Evolutionary conservation across 2,888 invertebrate genomes (phyloP), one percentile per base, ranked within the genome.

Genomic region (Erannis defoliaria): DNA sequence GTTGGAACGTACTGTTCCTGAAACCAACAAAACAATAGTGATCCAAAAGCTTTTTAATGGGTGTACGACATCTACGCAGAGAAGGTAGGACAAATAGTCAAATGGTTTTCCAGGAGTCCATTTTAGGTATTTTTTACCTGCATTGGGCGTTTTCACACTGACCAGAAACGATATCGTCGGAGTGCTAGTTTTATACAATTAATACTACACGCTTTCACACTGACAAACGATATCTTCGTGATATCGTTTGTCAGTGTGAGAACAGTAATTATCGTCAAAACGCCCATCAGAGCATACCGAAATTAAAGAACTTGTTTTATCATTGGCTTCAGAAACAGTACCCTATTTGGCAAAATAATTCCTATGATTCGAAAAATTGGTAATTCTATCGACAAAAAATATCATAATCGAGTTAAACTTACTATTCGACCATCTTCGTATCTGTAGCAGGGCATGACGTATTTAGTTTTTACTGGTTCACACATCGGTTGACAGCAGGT

Each of bases 1-100:
- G 87, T 86, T 45, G 90, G 89, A 86, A 89, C 88, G 76, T 89
- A 91, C 75, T 76, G 90, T 90, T 93, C 92, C 92, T 92, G 89
- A 85, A 93, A 90, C 86, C 84, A 91, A 90, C 80, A 76, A 77
- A 76, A 77, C 76, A 74, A 75, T 73, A 64, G 73, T 63, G 67
- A 68, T 65, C 73, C 69, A 66, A 67, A 67, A 59, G 62, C 62
- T 60, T 58, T 54, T 33, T 55, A 53, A 21, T 63, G 33, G 61
- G 48, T 58, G 55, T 29, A 35, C 51, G 19, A 48, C 29, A 61
- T 54, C 56, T 53, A 38, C 29, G 40, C 40, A 53, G 43, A 42
- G 62, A 55, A 46, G 35, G 66, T 26, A 45, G 40, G 56, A 63
- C 61, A 61, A 57, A 55, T 57, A 42, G 31, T 59, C 10, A 54